Percentiles rank a stretch among this genome's conserved stretches.
Conservation (phyloP, 2,888 invertebrate genomes). For the Thereva unica region DNA sequence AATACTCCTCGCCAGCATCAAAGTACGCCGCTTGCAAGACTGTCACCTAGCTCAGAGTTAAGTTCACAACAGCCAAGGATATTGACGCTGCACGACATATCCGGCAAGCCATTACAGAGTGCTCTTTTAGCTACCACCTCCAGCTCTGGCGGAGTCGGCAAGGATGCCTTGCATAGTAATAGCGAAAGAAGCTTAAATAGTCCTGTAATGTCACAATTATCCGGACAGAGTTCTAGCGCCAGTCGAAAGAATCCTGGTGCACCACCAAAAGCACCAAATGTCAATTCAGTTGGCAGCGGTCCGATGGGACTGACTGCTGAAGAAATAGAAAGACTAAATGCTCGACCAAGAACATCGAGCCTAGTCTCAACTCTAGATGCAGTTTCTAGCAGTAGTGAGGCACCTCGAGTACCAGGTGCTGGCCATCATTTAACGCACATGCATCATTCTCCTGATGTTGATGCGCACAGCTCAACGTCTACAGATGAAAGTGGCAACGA, state of each 20-base stretch:
- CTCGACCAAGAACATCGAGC: constrained; percentile 85
- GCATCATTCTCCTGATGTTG: constrained; percentile 74
- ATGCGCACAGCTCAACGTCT: constrained; percentile 76
- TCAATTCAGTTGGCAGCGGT: constrained; percentile 67
- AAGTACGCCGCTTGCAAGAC: constrained; percentile 85
- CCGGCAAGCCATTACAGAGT: constrained; percentile 88
- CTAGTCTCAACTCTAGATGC: constrained; percentile 90
- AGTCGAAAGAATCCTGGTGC: constrained; percentile 74
- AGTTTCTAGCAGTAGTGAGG: constrained; percentile 88
- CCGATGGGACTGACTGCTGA: constrained; percentile 88
- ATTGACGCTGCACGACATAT: constrained; percentile 90
- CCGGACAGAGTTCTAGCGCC: constrained; percentile 81
- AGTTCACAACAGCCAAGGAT: constrained; percentile 91
- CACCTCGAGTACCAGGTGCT: constrained; percentile 69
- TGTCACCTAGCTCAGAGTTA: constrained; percentile 90
- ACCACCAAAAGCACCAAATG: constrained; percentile 70
- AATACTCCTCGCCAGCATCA: constrained; percentile 76
- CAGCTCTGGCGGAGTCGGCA: constrained; percentile 84
- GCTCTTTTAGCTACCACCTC: constrained; percentile 88
- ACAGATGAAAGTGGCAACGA: constrained; percentile 95
- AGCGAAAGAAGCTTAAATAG: constrained; percentile 91
- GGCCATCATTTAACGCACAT: constrained; percentile 72
- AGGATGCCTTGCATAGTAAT: constrained; percentile 87
- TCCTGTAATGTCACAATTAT: constrained; percentile 89
- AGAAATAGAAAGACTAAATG: constrained; percentile 88